Base-by-base conservation (phyloP, 2,797 vertebrate species). In the Parotocinclus haroldoi region DNA sequence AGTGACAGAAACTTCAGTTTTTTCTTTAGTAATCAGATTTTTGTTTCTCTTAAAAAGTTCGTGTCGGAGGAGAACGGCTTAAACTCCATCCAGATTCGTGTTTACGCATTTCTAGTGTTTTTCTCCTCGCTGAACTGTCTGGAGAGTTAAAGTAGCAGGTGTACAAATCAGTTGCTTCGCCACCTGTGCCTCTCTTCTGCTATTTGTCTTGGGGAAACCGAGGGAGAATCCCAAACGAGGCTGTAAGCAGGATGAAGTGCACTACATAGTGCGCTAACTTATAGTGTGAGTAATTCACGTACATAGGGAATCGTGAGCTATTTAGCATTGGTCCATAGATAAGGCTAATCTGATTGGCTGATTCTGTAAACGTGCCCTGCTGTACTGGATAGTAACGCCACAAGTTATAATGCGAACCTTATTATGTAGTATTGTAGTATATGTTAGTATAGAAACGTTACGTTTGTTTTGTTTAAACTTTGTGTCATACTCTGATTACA, bases 111-210 rank as follows among this genome's bases (percentile, higher is more conserved):
- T 11, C 4, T 9, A 11, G 10, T 55, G 10, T n/a, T 63, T 69
- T 60, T 36, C 12, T n/a, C 40, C 27, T 51, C 12, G 17, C 50
- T 40, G 16, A 14, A 19, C 1, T 18, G 12, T n/a, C 36, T 40
- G 36, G 66, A 56, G 58, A 62, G 27, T 46, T 44, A 6, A 52
- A 40, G 36, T 27, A 27, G 27, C 27, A 27, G 27, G 27, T 27
- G 27, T 27, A 27, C 27, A 27, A 27, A 27, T 27, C 16, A 13
- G 18, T 10, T 13, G 13, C 4, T 10, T 13, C 14, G 42, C 40
- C 52, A 63, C 59, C 52, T 69, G 59, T n/a, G 52, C 7, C 50
- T 54, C 49, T 10, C 49, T 17, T 58, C 42, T 51, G 16, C 7
- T 14, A 12, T 45, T 1, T 50, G 6, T 14, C 13, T 50, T 1